phyloP scores from a whole-genome alignment of 2,797 vertebrate genomes.

The Poecilia velifera region DNA sequence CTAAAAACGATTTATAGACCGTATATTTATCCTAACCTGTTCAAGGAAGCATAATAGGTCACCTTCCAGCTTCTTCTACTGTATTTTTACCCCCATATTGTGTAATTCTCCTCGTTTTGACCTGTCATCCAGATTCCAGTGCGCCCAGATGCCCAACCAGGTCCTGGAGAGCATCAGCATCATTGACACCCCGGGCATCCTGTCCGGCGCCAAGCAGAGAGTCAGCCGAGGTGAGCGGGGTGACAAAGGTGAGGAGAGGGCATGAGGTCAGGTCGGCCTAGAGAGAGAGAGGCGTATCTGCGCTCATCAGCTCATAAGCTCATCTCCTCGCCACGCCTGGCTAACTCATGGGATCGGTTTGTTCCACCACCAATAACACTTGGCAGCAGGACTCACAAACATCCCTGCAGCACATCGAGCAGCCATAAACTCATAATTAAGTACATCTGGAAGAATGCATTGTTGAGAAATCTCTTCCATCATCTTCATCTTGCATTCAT shows the following conservation, averaged over 20 bases:
- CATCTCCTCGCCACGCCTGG: constrained; percentile 60
- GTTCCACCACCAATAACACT: constrained; percentile 58
- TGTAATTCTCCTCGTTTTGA: neutral
- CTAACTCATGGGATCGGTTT: constrained; percentile 67
- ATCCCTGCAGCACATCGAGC: constrained; percentile 10
- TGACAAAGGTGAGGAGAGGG: constrained; percentile 72
- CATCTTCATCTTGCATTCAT: constrained; percentile 33
- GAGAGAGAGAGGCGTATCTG: constrained; percentile 55
- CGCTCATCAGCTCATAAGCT: constrained; percentile 57
- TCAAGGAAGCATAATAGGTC: too few species aligned
- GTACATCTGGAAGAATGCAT: constrained; percentile 49
- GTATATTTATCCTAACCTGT: too few species aligned
- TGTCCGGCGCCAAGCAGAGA: constrained; percentile 90
- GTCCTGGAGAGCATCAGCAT: constrained; percentile 95
- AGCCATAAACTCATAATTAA: constrained; percentile 48
- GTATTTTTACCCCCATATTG: neutral
- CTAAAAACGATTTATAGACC: too few species aligned
- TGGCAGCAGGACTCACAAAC: constrained; percentile 39
- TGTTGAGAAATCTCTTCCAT: constrained; percentile 47
- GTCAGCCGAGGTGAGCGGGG: constrained; percentile 87
- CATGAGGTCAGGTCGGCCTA: constrained; percentile 19
- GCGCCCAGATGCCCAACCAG: constrained; percentile 89
- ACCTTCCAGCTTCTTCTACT: too few species aligned
- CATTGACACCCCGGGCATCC: constrained; percentile 89
- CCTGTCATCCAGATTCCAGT: constrained; percentile 84